Base-by-base conservation (phyloP, 2,113 vertebrate species). In the Laterallus jamaicensis region DNA sequence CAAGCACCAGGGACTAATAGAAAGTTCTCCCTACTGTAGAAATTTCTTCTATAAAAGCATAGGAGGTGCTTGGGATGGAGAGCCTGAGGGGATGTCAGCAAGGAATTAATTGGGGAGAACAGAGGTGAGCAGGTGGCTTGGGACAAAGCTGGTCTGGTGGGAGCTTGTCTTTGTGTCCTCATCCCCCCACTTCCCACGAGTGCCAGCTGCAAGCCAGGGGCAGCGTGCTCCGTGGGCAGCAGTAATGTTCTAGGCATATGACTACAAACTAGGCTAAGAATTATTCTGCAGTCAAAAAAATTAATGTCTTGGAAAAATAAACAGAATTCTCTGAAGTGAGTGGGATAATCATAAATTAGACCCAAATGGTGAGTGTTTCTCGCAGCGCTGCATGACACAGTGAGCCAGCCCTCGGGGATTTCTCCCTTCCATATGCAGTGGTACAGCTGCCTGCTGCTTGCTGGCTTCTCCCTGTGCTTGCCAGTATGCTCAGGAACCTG, bases 181-280 rank as follows among this genome's bases (percentile, higher is more conserved):
- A 1, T 24, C n/a, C 40, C 40, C 26, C 26, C 1, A 1, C 31
- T 11, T 64, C 24, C 67, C 63, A 26, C 0, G 0, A 21, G n/a
- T 18, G 50, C 63, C 44, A 37, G 8, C 58, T 5, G 58, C 19
- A 59, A 14, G 10, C 56, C 73, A 39, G 49, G 66, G 21, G 14
- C 86, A 82, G 39, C 0, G 0, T 25, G 49, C 37, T 70, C 60
- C 0, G 0, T 1, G 26, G 78, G 84, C 81, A 84, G 64, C 32
- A 26, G 40, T 15, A 17, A 22, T 16, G 1, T 29, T 32, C 71
- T 14, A 37, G 68, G 25, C 49, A 49, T 12, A 49, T 13, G 4
- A 9, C 18, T 52, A 4, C 40, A 77, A 71, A 83, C 59, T 5
- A 28, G 35, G 54, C 28, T 58, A 81, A 67, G 89, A 81, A 78